Conservation (phyloP, 2,797 vertebrate species). For the Selene dorsalis region DNA sequence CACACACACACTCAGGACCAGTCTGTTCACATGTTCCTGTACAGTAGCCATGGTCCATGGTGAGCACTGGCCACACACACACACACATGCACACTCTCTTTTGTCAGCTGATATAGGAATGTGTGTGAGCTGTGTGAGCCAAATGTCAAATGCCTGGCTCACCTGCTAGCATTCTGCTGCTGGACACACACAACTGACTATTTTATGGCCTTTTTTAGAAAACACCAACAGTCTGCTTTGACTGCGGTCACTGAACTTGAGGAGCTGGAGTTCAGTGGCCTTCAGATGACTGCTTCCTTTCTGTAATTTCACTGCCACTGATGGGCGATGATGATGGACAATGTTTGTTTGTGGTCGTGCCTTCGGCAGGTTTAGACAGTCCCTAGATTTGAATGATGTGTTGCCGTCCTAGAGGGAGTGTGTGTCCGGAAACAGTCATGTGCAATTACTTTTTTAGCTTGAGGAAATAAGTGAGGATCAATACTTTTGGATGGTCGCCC, state of each 20-base stretch:
- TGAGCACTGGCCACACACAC: slow-evolving; percentile 18
- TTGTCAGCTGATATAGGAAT: slow-evolving; percentile 78
- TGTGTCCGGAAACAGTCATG: slow-evolving; percentile 32
- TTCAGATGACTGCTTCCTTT: neutral
- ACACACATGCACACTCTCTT: slow-evolving; percentile 47
- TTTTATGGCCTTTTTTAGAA: slow-evolving; percentile 25
- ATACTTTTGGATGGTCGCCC: neutral
- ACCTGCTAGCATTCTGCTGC: slow-evolving; percentile 68
- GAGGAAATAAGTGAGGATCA: slow-evolving; percentile 24
- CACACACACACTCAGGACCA: neutral
- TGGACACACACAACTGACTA: slow-evolving; percentile 34
- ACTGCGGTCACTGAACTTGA: slow-evolving; percentile 32
- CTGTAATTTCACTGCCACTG: neutral
- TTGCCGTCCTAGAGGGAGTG: slow-evolving; percentile 4
- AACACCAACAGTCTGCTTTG: slow-evolving; percentile 16
- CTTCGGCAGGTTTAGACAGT: neutral
- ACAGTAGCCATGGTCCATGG: slow-evolving; percentile 6
- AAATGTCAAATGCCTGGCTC: slow-evolving; percentile 73
- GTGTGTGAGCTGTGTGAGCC: slow-evolving; percentile 55
- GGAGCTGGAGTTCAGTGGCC: neutral
- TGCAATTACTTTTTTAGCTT: slow-evolving; percentile 43
- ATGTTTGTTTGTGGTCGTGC: neutral
- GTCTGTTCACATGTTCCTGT: neutral
- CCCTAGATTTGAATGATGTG: neutral
- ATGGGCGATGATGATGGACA: neutral